Evolutionary conservation across 1,140 invertebrate species (phyloP).

Genomic region (Ruditapes philippinarum): DNA sequence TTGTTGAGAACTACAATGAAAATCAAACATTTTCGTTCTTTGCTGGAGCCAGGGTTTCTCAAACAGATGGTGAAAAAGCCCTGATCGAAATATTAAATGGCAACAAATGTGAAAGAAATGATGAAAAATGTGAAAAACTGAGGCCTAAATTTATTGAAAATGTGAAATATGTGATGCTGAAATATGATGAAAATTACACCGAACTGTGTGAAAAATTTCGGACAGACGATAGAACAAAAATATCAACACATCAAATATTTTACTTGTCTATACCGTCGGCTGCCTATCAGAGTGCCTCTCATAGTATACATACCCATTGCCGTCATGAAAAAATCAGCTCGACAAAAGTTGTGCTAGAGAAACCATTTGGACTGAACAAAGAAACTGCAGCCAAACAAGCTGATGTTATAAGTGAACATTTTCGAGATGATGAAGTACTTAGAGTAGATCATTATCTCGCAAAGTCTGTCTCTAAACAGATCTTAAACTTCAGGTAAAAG

Average conservation of each 20-base stretch:
- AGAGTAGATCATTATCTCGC: slow-evolving; percentile 86
- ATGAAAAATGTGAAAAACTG: slow-evolving; percentile 67
- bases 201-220: slow-evolving; percentile 38
- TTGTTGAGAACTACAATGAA: slow-evolving; percentile 62
- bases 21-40: slow-evolving; percentile 79
- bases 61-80: slow-evolving; percentile 63
- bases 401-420: slow-evolving; percentile 72
- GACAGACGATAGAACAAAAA: background rate
- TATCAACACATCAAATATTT: slow-evolving; percentile 70
- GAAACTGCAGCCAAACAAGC: slow-evolving; percentile 76
- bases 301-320: slow-evolving; percentile 78
- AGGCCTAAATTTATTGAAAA: slow-evolving; percentile 70
- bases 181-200: slow-evolving; percentile 68
- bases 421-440: slow-evolving; percentile 83
- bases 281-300: slow-evolving; percentile 76
- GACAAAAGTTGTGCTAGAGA: slow-evolving; percentile 83
- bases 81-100: slow-evolving; percentile 70
- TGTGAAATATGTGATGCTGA: slow-evolving; percentile 72
- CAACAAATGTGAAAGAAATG: slow-evolving; percentile 66
- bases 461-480: slow-evolving; percentile 83
- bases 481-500: slow-evolving; percentile 84
- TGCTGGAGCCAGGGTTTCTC: slow-evolving; percentile 68
- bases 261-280: slow-evolving; percentile 84
- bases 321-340: slow-evolving; percentile 63
- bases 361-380: slow-evolving; percentile 84